phyloP scores from a whole-genome alignment of 2,113 vertebrate species.

The Phaethornis superciliosus region DNA sequence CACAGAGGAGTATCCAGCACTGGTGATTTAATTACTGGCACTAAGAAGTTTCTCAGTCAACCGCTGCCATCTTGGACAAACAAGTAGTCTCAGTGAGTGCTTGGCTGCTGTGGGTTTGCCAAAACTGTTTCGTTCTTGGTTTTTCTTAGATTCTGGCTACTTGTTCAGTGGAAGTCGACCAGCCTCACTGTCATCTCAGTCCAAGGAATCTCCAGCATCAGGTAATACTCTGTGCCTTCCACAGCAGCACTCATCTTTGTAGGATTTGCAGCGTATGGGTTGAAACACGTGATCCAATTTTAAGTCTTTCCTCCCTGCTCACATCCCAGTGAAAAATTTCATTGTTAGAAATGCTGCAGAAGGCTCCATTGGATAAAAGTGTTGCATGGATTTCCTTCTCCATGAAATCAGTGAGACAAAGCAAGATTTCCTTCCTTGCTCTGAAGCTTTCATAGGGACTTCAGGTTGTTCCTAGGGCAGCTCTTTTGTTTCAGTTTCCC shows the following conservation, averaged over 20 bases:
- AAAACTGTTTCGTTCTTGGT: neutral
- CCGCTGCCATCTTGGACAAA: neutral
- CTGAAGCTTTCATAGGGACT: neutral
- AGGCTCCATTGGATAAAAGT: neutral
- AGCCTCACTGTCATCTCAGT: conserved; percentile 74
- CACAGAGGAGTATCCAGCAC: neutral
- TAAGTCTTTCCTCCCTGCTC: neutral
- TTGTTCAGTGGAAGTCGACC: conserved; percentile 95
- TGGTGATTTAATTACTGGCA: neutral
- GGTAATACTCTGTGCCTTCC: conserved; percentile 70
- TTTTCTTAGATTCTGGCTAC: conserved; percentile 91
- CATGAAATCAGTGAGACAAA: neutral
- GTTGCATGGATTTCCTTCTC: neutral
- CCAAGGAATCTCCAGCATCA: conserved; percentile 83
- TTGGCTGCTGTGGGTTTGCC: neutral
- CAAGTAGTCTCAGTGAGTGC: neutral
- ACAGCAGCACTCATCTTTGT: neutral
- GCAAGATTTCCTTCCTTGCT: neutral
- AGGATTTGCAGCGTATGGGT: neutral
- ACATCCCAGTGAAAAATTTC: neutral
- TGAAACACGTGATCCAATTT: neutral
- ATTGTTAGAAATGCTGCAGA: neutral
- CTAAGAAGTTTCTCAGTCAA: neutral
- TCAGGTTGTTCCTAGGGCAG: neutral
- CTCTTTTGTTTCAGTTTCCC: neutral